phyloP scores from a whole-genome alignment of 2,888 invertebrate genomes.

The Hydriomena furcata region DNA sequence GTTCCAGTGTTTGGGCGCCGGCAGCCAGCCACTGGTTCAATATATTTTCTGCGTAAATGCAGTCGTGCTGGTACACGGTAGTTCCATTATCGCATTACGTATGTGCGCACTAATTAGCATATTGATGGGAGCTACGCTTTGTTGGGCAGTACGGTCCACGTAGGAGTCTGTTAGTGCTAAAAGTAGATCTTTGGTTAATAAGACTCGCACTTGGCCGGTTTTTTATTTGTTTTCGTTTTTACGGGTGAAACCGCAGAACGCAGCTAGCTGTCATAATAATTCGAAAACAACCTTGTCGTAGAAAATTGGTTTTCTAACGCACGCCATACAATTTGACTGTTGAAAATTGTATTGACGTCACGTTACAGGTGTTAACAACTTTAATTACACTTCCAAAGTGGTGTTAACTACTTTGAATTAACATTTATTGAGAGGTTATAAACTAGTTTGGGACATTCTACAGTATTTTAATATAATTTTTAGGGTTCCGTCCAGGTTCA shows the following conservation, averaged over 20 bases:
- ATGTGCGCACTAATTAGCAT: conserved; percentile 54
- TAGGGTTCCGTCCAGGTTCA: too few species aligned
- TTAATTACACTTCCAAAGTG: conserved; percentile 4
- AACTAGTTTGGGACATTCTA: not conserved
- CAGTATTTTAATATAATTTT: not conserved
- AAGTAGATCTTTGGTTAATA: not conserved
- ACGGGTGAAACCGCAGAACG: too few species aligned
- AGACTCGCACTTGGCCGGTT: too few species aligned
- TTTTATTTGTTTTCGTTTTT: too few species aligned
- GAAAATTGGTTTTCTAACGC: conserved; percentile 18
- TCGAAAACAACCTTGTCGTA: conserved; percentile 7
- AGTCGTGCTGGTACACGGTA: conserved; percentile 40
- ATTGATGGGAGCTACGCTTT: conserved; percentile 39
- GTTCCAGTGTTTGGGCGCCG: too few species aligned
- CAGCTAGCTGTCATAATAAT: too few species aligned
- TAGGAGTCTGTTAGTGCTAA: not conserved
- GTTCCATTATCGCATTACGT: conserved; percentile 51
- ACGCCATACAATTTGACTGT: conserved; percentile 14
- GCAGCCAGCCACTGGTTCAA: too few species aligned
- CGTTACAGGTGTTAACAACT: conserved; percentile 1
- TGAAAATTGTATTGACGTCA: conserved; percentile 15
- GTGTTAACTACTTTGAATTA: not conserved
- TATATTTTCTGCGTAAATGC: conserved; percentile 1
- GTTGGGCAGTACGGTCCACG: conserved; percentile 7
- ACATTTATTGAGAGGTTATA: not conserved